Evolutionary conservation across 2,113 vertebrate species (phyloP).

Genomic region (Lichenostomus cassidix): DNA sequence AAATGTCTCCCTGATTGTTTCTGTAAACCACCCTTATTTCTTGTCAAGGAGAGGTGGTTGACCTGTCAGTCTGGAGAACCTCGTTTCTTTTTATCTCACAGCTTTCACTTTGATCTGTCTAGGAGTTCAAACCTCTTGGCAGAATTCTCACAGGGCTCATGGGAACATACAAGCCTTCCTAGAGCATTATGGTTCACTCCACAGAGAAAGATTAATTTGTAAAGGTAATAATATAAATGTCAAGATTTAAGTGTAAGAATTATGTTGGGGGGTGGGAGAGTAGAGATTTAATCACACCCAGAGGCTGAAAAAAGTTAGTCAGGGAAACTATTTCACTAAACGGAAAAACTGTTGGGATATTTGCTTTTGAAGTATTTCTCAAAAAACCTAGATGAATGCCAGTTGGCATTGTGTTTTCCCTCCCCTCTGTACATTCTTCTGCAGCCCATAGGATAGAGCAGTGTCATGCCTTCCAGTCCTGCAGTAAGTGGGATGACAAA

Average conservation of each 20-base stretch:
- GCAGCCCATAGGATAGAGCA: not conserved
- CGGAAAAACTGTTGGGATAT: not conserved
- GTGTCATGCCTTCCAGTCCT: not conserved
- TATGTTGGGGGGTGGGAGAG: not conserved
- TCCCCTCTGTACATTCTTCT: not conserved
- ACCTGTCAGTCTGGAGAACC: not conserved
- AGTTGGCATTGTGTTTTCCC: not conserved
- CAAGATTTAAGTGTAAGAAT: constrained; percentile 5
- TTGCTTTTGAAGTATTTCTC: constrained; percentile 27
- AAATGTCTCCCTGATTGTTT: not conserved
- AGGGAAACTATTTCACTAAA: not conserved
- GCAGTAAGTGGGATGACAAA: not conserved
- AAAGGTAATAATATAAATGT: not conserved
- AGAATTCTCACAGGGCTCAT: not conserved
- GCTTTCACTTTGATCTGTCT: not conserved
- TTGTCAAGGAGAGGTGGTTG: not conserved
- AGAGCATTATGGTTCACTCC: not conserved
- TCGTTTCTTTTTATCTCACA: not conserved
- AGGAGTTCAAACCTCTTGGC: not conserved
- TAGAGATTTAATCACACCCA: not conserved
- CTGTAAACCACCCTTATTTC: not conserved
- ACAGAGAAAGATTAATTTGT: constrained; percentile 22
- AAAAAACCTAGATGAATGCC: not conserved
- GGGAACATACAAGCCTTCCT: not conserved
- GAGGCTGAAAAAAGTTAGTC: not conserved